A percentile compares a stretch with the other conserved stretches of the same genome.
Evolutionary conservation across 2,888 invertebrate genomes (phyloP).

Genomic region (Meta bourneti): DNA sequence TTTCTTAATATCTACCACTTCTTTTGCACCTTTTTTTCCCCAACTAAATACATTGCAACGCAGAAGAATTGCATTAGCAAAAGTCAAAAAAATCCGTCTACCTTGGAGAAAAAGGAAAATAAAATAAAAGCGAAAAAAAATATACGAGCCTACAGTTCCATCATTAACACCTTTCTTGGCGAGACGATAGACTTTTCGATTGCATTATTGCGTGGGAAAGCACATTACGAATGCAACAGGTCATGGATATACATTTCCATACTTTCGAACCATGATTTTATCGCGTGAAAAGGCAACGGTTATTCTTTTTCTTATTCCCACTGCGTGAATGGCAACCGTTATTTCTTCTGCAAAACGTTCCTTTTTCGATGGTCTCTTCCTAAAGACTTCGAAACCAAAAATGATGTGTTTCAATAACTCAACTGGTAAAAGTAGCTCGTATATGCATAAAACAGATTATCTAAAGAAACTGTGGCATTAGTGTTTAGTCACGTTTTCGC

Average conservation of each 20-base stretch:
- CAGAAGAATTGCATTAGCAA: background rate
- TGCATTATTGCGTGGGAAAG: background rate
- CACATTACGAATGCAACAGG: background rate
- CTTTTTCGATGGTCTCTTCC: background rate
- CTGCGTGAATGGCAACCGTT: background rate
- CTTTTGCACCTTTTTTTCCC: background rate
- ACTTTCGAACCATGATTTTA: background rate
- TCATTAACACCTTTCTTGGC: constrained; percentile 1
- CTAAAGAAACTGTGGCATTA: background rate
- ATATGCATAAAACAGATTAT: background rate
- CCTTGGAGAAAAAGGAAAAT: background rate
- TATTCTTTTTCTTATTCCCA: background rate
- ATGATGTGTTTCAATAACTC: background rate
- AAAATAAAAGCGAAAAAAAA: background rate
- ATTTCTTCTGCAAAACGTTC: background rate
- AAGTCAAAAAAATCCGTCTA: background rate
- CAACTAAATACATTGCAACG: background rate
- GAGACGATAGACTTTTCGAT: background rate
- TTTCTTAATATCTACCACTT: too few species aligned
- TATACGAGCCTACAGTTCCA: background rate
- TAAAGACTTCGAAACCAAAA: background rate
- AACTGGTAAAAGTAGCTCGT: background rate
- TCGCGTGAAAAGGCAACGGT: background rate
- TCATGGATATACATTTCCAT: constrained; percentile 1
- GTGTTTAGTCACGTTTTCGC: background rate